A percentile compares a stretch with the other conserved stretches of the same genome.
phyloP scores from a whole-genome alignment of 2,797 vertebrate genomes.

The Gastrophryne carolinensis region DNA sequence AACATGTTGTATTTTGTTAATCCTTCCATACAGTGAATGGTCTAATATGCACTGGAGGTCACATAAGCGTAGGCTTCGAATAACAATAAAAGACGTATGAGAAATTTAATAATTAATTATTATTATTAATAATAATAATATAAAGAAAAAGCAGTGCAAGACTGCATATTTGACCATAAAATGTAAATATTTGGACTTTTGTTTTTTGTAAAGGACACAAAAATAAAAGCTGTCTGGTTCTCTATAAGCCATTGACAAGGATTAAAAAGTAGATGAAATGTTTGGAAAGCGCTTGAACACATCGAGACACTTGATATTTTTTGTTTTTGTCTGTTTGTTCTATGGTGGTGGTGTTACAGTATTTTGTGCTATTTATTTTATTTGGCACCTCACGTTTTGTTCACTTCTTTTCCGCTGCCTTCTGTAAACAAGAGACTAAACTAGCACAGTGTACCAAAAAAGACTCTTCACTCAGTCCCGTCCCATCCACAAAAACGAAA shows the following conservation, averaged over 20 bases:
- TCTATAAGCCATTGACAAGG: slow-evolving; percentile 98
- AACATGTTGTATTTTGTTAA: too few relatives aligned
- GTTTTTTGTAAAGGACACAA: slow-evolving; percentile 98
- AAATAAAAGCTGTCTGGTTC: slow-evolving; percentile 98
- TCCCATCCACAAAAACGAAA: slow-evolving; percentile 78
- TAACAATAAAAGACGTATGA: slow-evolving; percentile 99
- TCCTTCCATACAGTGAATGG: slow-evolving; percentile 99
- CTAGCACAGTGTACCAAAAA: slow-evolving; percentile 94
- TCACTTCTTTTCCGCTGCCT: slow-evolving; percentile 77
- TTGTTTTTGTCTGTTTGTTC: too few relatives aligned
- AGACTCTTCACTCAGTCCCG: slow-evolving; percentile 84
- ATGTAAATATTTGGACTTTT: slow-evolving; percentile 96
- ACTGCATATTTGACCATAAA: slow-evolving; percentile 96
- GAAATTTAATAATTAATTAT: slow-evolving; percentile 54
- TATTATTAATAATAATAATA: slow-evolving; percentile 90
- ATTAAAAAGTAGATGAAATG: slow-evolving; percentile 91
- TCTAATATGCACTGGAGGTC: slow-evolving; percentile 99
- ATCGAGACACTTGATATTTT: slow-evolving; percentile 84
- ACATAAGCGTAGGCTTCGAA: slow-evolving; percentile 96
- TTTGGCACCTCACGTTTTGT: slow-evolving; percentile 95
- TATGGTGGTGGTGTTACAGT: slow-evolving; percentile 90
- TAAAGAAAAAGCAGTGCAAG: slow-evolving; percentile 91
- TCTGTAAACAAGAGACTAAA: slow-evolving; percentile 99
- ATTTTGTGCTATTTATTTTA: slow-evolving; percentile 96
- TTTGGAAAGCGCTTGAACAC: slow-evolving; percentile 83